Percentiles rank a stretch among this genome's conserved stretches.
These are phyloP conservation scores for Fundulus diaphanus DNA, from an alignment of 2,797 vertebrate genomes.

Conservation along the genomic window DNA sequence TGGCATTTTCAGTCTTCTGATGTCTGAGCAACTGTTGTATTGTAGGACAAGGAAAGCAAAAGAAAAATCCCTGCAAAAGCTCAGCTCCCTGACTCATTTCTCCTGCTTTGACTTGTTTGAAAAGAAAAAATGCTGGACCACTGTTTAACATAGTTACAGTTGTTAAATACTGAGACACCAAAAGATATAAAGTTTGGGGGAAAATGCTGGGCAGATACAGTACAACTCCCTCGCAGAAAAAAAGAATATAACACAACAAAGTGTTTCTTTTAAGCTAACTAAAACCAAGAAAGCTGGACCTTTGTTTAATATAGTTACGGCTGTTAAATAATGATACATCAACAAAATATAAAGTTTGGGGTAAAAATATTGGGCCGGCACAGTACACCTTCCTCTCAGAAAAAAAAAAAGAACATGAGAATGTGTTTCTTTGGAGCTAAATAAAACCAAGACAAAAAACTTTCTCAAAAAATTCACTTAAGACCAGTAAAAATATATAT, in stretches of 20 bases:
- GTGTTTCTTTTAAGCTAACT: too few relatives aligned
- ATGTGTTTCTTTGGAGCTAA: too few relatives aligned
- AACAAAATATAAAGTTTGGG: not conserved
- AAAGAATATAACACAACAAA: not conserved
- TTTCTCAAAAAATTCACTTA: too few relatives aligned
- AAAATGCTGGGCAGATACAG: too few relatives aligned
- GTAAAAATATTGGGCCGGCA: too few relatives aligned
- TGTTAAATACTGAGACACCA: not conserved
- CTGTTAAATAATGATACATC: not conserved
- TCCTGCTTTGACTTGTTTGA: slow-evolving; percentile 24
- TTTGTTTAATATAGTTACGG: not conserved
- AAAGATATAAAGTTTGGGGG: not conserved
- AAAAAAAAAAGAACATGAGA: not conserved
- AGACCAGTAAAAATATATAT: too few relatives aligned
- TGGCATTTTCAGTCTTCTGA: slow-evolving; percentile 43
- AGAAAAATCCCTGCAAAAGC: slow-evolving; percentile 22
- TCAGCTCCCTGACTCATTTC: slow-evolving; percentile 45
- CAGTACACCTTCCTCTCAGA: too few relatives aligned
- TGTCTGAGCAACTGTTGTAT: slow-evolving; percentile 39
- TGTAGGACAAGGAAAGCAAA: slow-evolving; percentile 47
- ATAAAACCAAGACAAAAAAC: too few relatives aligned
- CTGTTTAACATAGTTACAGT: not conserved
- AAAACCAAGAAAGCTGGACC: not conserved
- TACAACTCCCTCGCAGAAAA: too few relatives aligned
- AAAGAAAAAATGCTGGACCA: not conserved